Conservation (phyloP, 2,888 invertebrate genomes). For the Cataglyphis albicans region DNA sequence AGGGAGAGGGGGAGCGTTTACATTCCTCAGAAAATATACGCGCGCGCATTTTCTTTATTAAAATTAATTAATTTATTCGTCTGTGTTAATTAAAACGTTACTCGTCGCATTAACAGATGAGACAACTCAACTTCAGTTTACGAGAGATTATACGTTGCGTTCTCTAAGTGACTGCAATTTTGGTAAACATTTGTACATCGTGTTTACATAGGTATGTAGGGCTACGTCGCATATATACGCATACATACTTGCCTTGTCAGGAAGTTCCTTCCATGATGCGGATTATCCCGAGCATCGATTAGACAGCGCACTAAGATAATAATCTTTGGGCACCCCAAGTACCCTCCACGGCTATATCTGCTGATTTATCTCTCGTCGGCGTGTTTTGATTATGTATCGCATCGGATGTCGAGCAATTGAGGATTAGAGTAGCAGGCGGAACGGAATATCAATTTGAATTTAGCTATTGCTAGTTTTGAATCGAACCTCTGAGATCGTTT, state of each 20-base stretch:
- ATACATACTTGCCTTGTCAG: constrained; percentile 10
- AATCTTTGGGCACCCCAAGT: constrained; percentile 37
- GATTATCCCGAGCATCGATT: constrained; percentile 59
- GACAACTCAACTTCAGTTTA: background rate
- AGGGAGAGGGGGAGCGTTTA: too few species aligned
- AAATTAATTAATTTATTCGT: background rate
- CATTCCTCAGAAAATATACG: constrained; percentile 6
- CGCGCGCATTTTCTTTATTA: background rate
- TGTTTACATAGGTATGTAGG: constrained; percentile 20
- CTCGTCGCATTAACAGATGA: background rate
- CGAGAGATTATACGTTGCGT: background rate
- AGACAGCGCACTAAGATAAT: constrained; percentile 49
- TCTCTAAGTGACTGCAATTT: constrained; percentile 21
- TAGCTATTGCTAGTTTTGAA: constrained; percentile 41
- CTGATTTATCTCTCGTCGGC: constrained; percentile 26
- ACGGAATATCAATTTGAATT: constrained; percentile 39
- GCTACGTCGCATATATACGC: background rate
- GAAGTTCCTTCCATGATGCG: constrained; percentile 41
- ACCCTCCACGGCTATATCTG: background rate
- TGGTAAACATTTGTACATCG: background rate
- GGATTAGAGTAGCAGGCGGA: constrained; percentile 12
- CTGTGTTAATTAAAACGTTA: background rate
- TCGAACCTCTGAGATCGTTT: constrained; percentile 5
- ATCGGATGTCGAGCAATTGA: constrained; percentile 11
- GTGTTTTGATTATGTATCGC: constrained; percentile 36